These are phyloP conservation scores for Stegodyphus mimosarum DNA, from an alignment of 1,140 invertebrate genomes.

Conservation along the genomic window DNA sequence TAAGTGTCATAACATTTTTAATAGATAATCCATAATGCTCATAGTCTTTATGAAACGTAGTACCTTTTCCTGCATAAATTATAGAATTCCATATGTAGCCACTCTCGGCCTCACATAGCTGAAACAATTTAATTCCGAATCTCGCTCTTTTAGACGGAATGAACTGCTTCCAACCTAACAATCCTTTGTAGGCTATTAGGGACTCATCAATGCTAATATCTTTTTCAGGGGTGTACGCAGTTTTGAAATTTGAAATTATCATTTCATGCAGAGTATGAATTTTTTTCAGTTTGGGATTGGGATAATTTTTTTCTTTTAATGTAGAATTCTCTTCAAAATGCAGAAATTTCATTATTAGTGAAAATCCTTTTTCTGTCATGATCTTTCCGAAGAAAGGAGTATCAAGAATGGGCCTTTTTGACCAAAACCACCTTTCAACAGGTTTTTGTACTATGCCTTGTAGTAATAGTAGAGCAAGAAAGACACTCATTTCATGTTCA, in stretches of 20 bases:
- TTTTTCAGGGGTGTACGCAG: not conserved
- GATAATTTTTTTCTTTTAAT: no score
- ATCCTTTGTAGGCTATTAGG: not conserved
- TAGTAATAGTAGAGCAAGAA: not conserved
- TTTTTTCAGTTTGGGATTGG: no score
- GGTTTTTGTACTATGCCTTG: constrained; percentile 13
- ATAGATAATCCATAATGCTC: not conserved
- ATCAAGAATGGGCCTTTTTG: not conserved
- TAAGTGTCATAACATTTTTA: not conserved
- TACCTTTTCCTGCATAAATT: constrained; percentile 13
- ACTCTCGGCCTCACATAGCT: no score
- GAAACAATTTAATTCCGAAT: constrained; percentile 10
- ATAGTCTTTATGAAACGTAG: not conserved
- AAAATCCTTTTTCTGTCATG: not conserved
- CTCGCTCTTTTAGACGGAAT: constrained; percentile 1
- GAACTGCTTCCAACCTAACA: constrained; percentile 6
- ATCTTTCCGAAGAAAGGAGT: not conserved
- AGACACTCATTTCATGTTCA: constrained; percentile 1
- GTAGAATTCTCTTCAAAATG: not conserved
- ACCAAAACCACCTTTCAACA: constrained; percentile 14
- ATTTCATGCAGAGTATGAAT: no score
- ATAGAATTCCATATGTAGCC: no score
- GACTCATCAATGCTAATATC: constrained; percentile 8
- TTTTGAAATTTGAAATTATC: no score
- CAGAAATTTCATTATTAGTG: constrained; percentile 9